Base-by-base conservation (phyloP, 2,113 vertebrate species). In the Guaruba guarouba region DNA sequence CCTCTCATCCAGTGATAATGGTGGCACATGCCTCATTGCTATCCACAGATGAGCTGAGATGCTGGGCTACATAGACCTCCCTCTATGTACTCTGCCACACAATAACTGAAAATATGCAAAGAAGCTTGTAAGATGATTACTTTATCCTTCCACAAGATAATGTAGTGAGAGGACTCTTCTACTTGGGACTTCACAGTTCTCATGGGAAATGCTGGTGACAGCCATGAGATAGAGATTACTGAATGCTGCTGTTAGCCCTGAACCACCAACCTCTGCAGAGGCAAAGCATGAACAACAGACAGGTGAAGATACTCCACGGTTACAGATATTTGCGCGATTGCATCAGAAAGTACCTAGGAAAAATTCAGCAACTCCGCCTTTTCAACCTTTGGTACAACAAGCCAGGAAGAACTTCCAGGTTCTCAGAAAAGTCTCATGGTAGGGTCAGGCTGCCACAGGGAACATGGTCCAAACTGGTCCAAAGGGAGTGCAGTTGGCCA, bases 221-320 rank as follows among this genome's bases (percentile, higher is more conserved):
- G n/a, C 16, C 59, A 9, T 1, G 11, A 3, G 35, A 39, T 7
- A 12, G 23, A 59, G 27, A 69, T 31, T 23, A 13, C 35, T 1
- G 7, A 51, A 28, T 16, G 61, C 43, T 79, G 54, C 52, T 8
- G 10, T 13, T 55, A 24, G 15, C 11, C 41, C 46, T 49, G 31
- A 76, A 52, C 28, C 54, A 31, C 59, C 51, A 55, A 19, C 7
- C 28, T 66, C 39, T 0, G 1, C 15, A 14, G 64, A 0, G n/a
- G 41, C 14, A 41, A n/a, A 55, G 51, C 28, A 20, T 0, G 0
- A 25, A 29, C 14, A 77, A 39, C 1, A 3, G 55, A 61, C 51
- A 35, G 39, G 55, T 20, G 37, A 35, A 33, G 2, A 0, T 6
- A 11, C 6, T 4, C 25, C 37, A 7, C 0, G 7, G 29, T 29